phyloP scores from a whole-genome alignment of 2,888 invertebrate species.

The Dryococelus australis region DNA sequence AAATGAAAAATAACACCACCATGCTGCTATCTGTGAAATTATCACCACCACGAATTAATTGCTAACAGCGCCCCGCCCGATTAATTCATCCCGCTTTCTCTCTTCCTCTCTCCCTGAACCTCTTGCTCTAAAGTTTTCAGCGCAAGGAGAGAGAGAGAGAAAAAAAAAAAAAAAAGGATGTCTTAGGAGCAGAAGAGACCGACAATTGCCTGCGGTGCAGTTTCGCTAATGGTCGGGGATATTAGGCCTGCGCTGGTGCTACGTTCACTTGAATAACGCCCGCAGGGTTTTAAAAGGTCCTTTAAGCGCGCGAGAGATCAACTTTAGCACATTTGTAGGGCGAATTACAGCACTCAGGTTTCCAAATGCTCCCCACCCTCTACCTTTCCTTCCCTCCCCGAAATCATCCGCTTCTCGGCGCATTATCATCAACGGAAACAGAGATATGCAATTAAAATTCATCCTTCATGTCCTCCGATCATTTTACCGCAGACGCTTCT shows the following conservation, averaged over 20 bases:
- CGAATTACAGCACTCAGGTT: no score
- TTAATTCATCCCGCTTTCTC: constrained; percentile 18
- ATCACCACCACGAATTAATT: constrained; percentile 30
- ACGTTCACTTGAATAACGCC: neutral
- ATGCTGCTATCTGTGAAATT: constrained; percentile 20
- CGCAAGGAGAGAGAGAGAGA: neutral
- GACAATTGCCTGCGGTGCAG: neutral
- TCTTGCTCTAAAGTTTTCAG: constrained; percentile 20
- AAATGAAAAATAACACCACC: constrained; percentile 23
- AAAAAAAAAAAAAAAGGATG: neutral
- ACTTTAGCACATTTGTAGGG: neutral
- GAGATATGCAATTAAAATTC: neutral
- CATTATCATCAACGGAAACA: neutral
- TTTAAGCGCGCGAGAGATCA: neutral
- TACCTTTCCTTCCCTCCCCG: no score
- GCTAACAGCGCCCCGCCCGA: constrained; percentile 19
- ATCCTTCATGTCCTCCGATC: neutral
- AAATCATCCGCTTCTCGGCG: neutral
- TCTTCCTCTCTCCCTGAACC: neutral
- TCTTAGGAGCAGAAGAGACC: neutral
- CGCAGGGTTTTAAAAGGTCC: neutral
- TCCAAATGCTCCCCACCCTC: neutral
- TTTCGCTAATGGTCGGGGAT: constrained; percentile 16
- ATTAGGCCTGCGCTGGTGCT: neutral
- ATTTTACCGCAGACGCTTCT: no score